Evolutionary conservation across 1,140 invertebrate species (phyloP), one percentile per base, ranked within the genome.

Genomic region (Drosophila fuyamai): DNA sequence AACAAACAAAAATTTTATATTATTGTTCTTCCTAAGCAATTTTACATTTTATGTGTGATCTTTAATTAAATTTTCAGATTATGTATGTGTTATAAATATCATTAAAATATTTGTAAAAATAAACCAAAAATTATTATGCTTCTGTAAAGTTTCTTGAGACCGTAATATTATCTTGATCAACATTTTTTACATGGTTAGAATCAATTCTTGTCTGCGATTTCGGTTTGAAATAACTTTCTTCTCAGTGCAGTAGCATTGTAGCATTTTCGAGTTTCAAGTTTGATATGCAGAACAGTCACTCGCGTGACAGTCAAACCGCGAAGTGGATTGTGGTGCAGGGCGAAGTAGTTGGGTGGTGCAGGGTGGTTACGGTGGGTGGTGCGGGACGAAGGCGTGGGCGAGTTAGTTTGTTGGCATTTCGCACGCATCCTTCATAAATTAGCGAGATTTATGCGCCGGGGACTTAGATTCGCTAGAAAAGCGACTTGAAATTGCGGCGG

Each of bases 361-460:
- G 51, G 16, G 54, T 56, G 51, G 53, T 9, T 14, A 58, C 55
- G 72, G 50, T 51, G 48, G 60, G 48, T 35, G 27, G 27, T 18
- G 59, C 40, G 29, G 43, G 23, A 6, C n/a, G 63, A 41, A 59
- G 38, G 44, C 57, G 58, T 57, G 55, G 59, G 57, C 54, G 74
- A 76, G 56, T 80, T 89, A 71, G 84, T 88, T 86, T 86, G 83
- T 88, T 88, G 63, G 84, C 84, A 88, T 88, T 88, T 88, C 50
- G 84, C 83, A 89, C 83, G 83, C 83, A 88, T 89, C 84, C 63
- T 51, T 83, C 84, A 88, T 88, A 88, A 88, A 88, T 89, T 74
- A 83, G 44, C 47, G 63, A 88, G 83, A 88, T 88, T 88, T 88
- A 88, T 89, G 83, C 55, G 62, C 78, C 76, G 57, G 57, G 61